phyloP scores from a whole-genome alignment of 2,888 invertebrate species.

The Drosophila barbarae region DNA sequence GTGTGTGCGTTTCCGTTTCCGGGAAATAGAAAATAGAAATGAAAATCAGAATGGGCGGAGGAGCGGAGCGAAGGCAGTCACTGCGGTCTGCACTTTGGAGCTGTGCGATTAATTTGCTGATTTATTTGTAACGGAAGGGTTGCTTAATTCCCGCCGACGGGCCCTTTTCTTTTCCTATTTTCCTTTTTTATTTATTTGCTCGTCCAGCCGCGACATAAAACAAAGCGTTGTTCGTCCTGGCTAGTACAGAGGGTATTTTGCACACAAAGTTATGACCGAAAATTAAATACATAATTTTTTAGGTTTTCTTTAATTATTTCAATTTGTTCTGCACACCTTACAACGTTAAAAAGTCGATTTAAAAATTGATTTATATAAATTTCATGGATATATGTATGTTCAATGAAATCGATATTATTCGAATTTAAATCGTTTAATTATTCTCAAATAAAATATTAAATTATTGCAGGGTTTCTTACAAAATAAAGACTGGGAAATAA shows the following conservation, averaged over 20 bases:
- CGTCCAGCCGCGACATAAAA: slow-evolving; percentile 27
- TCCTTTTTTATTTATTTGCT: slow-evolving; percentile 49
- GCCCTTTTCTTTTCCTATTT: slow-evolving; percentile 16
- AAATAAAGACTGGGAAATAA: not conserved
- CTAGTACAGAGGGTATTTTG: not conserved
- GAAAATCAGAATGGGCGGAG: not conserved
- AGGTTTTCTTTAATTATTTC: too few species aligned
- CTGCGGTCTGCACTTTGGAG: slow-evolving; percentile 52
- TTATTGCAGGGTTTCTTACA: not conserved
- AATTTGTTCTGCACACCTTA: too few species aligned
- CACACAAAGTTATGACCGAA: too few species aligned
- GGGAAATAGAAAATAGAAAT: slow-evolving; percentile 16
- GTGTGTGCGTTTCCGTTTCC: slow-evolving; percentile 72
- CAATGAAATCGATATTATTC: not conserved
- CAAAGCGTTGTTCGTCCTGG: slow-evolving; percentile 1
- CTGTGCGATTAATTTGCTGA: slow-evolving; percentile 68
- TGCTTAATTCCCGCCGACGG: slow-evolving; percentile 66
- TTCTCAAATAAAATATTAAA: not conserved
- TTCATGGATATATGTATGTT: too few species aligned
- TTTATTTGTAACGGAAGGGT: slow-evolving; percentile 78
- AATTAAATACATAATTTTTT: too few species aligned
- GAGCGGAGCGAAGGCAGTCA: slow-evolving; percentile 2
- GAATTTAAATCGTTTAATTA: not conserved
- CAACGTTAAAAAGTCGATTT: too few species aligned
- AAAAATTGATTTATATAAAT: too few species aligned